Evolutionary conservation across 2,888 invertebrate genomes (phyloP), one percentile per base, ranked within the genome.

Genomic region (Diarsia brunnea): DNA sequence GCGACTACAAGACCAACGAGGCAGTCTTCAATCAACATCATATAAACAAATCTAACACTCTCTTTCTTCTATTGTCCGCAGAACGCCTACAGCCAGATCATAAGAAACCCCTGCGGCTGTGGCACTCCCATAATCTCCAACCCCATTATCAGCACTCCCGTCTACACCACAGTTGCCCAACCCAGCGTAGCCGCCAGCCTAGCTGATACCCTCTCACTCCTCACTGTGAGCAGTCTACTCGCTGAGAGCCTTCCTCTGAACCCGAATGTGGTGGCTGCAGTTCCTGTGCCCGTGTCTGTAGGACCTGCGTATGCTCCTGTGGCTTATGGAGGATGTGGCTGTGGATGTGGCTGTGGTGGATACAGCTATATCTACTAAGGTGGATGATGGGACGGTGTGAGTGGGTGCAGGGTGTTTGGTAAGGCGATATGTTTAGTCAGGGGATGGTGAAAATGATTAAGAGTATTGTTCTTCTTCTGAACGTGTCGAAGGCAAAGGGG

Each of bases 211-310:
- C 88, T 96, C 0, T 94, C 95, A 1, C 87, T 95, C 10, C 89
- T 96, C 27, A 95, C 95, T 1, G 95, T 96, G 0, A 93, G 93
- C 89, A 93, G 93, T 68, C 86, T 95, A 0, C 69, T 96, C 0
- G 89, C 94, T 4, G 94, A 95, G 4, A 92, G 91, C 66, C 83
- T 95, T 19, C 95, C 95, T 0, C 73, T 92, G 1, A 89, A 89
- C 21, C 88, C 92, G 0, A 88, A 89, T 3, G 79, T 91, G 0
- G 69, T 91, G 0, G 81, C 82, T 7, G 74, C 89, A 0, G 84
- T 89, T 0, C 73, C 85, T 0, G 67, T 84, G 0, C 53, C 86
- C 0, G 78, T 53, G 12, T 4, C 55, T 0, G 49, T 49, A 2
- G 58, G 19, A 8, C 53, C 69, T 1, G 31, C 69, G 16, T 79